A percentile compares a stretch with the other conserved stretches of the same genome.
Evolutionary conservation across 2,113 vertebrate species (phyloP).

Genomic region (Centropus unirufus): DNA sequence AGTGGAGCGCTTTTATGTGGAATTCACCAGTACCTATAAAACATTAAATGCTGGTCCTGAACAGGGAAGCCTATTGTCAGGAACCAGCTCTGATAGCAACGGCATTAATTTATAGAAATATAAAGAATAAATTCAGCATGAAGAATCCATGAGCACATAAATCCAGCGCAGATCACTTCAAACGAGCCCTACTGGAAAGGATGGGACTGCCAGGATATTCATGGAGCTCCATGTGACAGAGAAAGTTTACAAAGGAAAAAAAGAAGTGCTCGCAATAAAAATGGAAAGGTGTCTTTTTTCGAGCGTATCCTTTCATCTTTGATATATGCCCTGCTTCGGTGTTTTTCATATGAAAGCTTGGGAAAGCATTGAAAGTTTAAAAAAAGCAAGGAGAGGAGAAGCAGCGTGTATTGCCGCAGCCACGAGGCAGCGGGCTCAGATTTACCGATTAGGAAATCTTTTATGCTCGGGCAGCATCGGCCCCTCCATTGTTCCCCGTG

Average conservation of each 20-base stretch:
- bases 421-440: neutral
- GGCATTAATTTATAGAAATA: constrained; percentile 73
- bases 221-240: constrained; percentile 27
- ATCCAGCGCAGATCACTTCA: constrained; percentile 58
- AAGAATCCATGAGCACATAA: constrained; percentile 62
- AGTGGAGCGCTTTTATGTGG: neutral
- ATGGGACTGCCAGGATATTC: constrained; percentile 52
- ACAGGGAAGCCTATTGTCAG: constrained; percentile 42
- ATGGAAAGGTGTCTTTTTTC: constrained; percentile 44
- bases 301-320: constrained; percentile 42
- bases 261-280: constrained; percentile 53
- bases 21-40: constrained; percentile 47
- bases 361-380: constrained; percentile 48
- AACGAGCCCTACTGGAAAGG: constrained; percentile 63
- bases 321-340: constrained; percentile 41
- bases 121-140: constrained; percentile 69
- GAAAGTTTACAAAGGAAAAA: constrained; percentile 63
- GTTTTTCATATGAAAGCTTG: constrained; percentile 54
- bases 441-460: neutral
- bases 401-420: neutral
- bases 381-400: neutral
- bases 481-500: neutral
- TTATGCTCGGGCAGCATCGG: constrained; percentile 3
- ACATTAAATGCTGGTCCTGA: constrained; percentile 47
- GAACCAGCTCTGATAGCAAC: constrained; percentile 32